These are phyloP conservation scores for Oryctes rhinoceros DNA, from an alignment of 1,140 invertebrate genomes.

Conservation along the genomic window DNA sequence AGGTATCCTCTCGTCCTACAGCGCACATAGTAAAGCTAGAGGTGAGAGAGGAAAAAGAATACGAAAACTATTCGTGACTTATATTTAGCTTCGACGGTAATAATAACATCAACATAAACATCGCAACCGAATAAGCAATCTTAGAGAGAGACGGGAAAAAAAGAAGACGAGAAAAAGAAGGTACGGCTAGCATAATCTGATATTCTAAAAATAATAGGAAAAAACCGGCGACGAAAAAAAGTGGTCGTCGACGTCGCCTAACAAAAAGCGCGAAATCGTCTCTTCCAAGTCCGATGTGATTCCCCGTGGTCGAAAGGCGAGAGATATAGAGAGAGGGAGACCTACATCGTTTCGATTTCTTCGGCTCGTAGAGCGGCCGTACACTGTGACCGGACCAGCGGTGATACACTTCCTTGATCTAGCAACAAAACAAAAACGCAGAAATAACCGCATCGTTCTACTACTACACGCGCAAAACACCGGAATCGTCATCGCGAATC, in stretches of 20 bases:
- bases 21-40: too few species aligned
- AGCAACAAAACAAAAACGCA: not conserved
- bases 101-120: constrained; percentile 16
- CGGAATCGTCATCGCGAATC: too few species aligned
- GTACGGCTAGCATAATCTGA: too few species aligned
- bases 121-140: not conserved
- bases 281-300: not conserved
- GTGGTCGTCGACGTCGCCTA: not conserved
- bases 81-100: not conserved
- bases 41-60: not conserved
- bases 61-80: not conserved
- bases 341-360: not conserved
- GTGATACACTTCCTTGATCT: constrained; percentile 11
- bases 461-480: not conserved
- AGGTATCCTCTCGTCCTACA: not conserved
- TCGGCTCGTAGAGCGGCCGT: not conserved
- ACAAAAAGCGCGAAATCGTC: not conserved
- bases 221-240: not conserved
- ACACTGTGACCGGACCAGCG: not conserved
- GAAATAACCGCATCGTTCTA: not conserved
- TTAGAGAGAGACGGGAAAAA: not conserved
- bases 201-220: not conserved
- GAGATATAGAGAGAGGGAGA: not conserved
- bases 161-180: too few species aligned
- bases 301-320: not conserved